phyloP scores from a whole-genome alignment of 2,797 vertebrate species.

The Pantherophis vulpinus region DNA sequence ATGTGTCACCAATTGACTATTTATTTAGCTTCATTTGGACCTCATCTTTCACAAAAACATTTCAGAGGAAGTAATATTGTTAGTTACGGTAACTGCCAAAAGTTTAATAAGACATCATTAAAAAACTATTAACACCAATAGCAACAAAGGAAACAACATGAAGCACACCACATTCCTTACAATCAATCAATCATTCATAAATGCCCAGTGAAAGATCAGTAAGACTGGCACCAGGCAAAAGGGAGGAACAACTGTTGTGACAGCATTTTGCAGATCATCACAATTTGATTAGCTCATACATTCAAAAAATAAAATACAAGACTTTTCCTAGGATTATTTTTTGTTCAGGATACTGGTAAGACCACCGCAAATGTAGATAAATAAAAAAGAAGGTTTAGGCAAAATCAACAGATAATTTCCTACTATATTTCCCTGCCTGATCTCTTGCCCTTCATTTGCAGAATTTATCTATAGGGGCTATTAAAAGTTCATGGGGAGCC shows the following conservation, averaged over 20 bases:
- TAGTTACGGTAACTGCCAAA: neutral
- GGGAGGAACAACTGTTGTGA: neutral
- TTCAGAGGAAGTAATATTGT: neutral
- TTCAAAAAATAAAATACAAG: neutral
- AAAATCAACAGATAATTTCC: neutral
- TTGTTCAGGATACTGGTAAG: neutral
- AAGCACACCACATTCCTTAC: neutral
- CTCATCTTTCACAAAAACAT: neutral
- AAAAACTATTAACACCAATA: neutral
- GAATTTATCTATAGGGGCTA: neutral
- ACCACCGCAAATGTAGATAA: neutral
- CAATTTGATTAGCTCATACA: neutral
- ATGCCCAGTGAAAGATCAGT: neutral
- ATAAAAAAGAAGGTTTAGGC: neutral
- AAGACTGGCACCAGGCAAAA: neutral
- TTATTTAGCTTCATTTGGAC: neutral
- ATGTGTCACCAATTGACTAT: neutral
- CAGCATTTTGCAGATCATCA: neutral
- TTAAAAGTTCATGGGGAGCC: neutral
- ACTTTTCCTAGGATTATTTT: neutral
- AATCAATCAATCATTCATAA: neutral
- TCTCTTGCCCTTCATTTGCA: neutral
- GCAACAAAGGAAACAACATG: neutral
- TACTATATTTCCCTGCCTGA: neutral
- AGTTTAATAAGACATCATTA: neutral